Conservation (phyloP, 2,888 invertebrate genomes). For the Deilephila porcellus region DNA sequence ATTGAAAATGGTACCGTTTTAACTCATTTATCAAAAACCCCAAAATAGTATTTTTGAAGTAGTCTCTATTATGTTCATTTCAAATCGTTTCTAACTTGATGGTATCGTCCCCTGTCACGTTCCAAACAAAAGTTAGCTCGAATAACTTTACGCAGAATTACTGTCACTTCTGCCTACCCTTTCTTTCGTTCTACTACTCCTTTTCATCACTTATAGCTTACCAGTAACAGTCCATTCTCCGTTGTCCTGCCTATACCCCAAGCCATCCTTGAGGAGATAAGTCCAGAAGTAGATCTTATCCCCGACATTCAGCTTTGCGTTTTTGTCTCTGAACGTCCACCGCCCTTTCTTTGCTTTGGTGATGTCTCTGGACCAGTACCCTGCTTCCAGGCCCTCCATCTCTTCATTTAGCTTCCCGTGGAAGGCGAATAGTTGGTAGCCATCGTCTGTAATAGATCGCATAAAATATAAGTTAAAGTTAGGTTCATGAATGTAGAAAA, state of each 20-base stretch:
- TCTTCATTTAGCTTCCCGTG: slow-evolving; percentile 89
- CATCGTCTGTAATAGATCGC: slow-evolving; percentile 76
- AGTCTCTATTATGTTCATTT: no score
- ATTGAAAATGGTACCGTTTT: no score
- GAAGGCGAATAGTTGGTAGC: slow-evolving; percentile 80
- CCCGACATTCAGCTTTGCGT: slow-evolving; percentile 85
- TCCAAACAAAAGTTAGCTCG: no score
- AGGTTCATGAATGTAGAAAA: no score
- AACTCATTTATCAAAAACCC: no score
- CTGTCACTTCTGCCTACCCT: neutral
- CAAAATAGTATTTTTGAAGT: no score
- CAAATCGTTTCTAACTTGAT: no score
- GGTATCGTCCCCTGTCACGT: no score
- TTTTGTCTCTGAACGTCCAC: slow-evolving; percentile 87
- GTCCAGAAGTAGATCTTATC: slow-evolving; percentile 91
- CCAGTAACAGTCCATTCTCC: slow-evolving; percentile 84
- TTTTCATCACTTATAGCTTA: slow-evolving; percentile 46
- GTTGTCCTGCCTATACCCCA: slow-evolving; percentile 89
- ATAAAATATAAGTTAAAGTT: neutral
- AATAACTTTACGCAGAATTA: neutral
- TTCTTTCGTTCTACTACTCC: neutral
- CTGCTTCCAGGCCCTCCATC: slow-evolving; percentile 88
- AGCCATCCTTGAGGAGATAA: slow-evolving; percentile 87
- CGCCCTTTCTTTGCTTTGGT: slow-evolving; percentile 84
- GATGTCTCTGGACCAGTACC: slow-evolving; percentile 87